Evolutionary conservation across 2,113 vertebrate species (phyloP), one percentile per base, ranked within the genome.

Genomic region (Microcebus lehilahytsara): DNA sequence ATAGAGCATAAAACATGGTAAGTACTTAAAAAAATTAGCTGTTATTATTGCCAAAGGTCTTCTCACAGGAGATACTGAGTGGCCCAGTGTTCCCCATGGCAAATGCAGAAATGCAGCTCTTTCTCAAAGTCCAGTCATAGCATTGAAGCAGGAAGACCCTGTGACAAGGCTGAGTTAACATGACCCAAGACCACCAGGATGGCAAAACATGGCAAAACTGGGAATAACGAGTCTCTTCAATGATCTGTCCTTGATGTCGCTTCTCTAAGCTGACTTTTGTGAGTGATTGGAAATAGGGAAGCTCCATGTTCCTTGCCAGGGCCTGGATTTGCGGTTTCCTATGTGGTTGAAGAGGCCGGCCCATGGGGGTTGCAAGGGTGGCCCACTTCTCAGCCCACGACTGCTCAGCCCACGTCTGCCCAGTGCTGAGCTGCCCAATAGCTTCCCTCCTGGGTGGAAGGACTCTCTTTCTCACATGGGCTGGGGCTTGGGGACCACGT

Each of bases 321-420:
- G 23, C 17, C n/a, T 25, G 19, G 10, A n/a, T 32, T 37, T 20
- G 30, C 0, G 19, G 25, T 53, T 72, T 77, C 27, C 9, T 17
- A 8, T 0, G 0, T 17, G 9, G 60, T 34, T 60, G 22, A 6
- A 12, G 84, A 34, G 1, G 37, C 11, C 3, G 0, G 58, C 1
- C 37, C 4, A 12, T 0, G 9, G 3, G 4, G 1, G 5, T 10
- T 3, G 8, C 3, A 16, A 56, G 46, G 16, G 72, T 7, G 20
- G 23, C 58, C 53, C 53, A 19, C 53, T 56, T 56, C 53, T 56
- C 53, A 56, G 53, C 53, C 53, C 22, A 23, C 20, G n/a, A 37
- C 32, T 23, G 2, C 53, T 56, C 53, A 56, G 16, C 53, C 53
- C 22, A 23, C 16, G 42, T 53, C 32, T 23, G 2, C 37, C 20